Base-by-base conservation (phyloP, 2,797 vertebrate species). In the Erethizon dorsatum region DNA sequence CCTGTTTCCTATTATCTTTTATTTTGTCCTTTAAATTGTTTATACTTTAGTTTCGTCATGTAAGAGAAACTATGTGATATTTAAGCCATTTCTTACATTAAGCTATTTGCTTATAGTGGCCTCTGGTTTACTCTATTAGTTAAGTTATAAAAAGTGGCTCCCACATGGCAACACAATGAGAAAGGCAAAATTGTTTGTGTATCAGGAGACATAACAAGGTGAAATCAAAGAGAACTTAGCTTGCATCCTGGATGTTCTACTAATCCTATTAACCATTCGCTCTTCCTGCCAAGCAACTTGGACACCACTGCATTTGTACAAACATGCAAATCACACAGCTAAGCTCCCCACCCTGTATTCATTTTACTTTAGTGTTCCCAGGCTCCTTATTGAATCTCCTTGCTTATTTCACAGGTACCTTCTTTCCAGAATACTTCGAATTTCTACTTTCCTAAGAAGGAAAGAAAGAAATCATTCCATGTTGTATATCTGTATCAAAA, bases 401-500 rank as follows among this genome's bases (percentile, higher is more conserved):
- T 57, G 6, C 17, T 69, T 83, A 50, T 73, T n/a, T 79, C 47
- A n/a, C 9, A 79, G 41, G 54, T 31, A 80, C 5, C 11, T 31
- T 50, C 17, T 52, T 89, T 95, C 82, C 18, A 87, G 41, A 24
- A 50, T 52, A 26, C 2, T 50, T 56, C 90, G 5, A 90, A 63
- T 73, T 45, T 37, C 5, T 67, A 47, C 83, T 80, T 96, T 83
- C 67, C 85, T 92, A 41, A 71, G 47, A 73, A 78, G 5, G 4
- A 6, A 75, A 94, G 85, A 93, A 69, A 95, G 50, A 52, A 90
- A 82, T 1, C n/a, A 79, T 56, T 78, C 50, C 31, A n/a, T 33
- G 33, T 14, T 79, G 4, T 28, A 86, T 33, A 45, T 8, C 24
- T 69, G 12, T 45, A 33, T 57, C 6, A 17, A 78, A 50, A 77